These are phyloP conservation scores for Colletes latitarsis DNA, from an alignment of 1,140 invertebrate genomes.

Conservation along the genomic window DNA sequence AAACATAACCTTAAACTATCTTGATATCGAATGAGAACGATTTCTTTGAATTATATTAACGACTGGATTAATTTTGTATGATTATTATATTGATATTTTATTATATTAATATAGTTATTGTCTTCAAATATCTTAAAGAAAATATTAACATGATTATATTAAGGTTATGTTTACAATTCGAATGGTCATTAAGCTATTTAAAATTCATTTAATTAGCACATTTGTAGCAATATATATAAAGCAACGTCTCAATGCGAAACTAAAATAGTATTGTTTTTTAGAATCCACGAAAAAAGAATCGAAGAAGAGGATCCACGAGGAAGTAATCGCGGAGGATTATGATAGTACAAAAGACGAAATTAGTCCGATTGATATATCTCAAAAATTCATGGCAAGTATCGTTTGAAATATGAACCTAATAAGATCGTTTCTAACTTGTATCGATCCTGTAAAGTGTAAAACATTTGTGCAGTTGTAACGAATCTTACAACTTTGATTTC, in stretches of 20 bases:
- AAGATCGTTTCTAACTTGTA: not conserved
- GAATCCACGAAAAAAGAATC: conserved; percentile 74
- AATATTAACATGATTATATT: too few species aligned
- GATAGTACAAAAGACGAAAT: conserved; percentile 82
- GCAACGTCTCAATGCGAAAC: not conserved
- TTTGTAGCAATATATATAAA: too few species aligned
- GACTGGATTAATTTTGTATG: too few species aligned
- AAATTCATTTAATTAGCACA: too few species aligned
- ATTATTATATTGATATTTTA: too few species aligned
- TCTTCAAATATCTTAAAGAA: too few species aligned
- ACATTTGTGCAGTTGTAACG: not conserved
- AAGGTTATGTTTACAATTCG: too few species aligned
- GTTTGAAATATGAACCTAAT: conserved; percentile 73
- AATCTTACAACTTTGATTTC: conserved; percentile 38
- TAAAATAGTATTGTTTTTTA: conserved; percentile 49
- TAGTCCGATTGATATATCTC: conserved; percentile 75
- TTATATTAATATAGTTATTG: too few species aligned
- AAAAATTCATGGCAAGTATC: conserved; percentile 77
- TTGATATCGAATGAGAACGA: not conserved
- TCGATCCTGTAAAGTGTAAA: conserved; percentile 78
- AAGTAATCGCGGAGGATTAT: conserved; percentile 95
- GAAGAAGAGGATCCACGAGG: conserved; percentile 85
- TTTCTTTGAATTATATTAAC: too few species aligned
- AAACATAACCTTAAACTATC: conserved; percentile 22
- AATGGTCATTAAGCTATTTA: too few species aligned